These are phyloP conservation scores for Zosterops lateralis DNA, from an alignment of 2,113 vertebrate species.

Conservation along the genomic window DNA sequence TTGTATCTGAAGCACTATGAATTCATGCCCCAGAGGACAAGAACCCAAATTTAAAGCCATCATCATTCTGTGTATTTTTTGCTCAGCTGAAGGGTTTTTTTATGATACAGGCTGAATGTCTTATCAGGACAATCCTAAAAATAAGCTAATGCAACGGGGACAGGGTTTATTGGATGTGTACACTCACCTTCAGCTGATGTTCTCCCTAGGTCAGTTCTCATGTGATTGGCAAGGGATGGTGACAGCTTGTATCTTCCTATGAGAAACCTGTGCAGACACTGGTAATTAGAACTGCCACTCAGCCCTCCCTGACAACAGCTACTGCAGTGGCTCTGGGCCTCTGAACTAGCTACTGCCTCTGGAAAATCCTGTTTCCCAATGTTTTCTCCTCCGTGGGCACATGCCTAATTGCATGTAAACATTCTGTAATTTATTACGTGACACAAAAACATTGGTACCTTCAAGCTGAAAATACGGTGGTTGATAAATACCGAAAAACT, in stretches of 20 bases:
- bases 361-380: conserved; percentile 47
- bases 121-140: conserved; percentile 65
- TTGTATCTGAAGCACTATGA: conserved; percentile 25
- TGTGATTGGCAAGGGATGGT: conserved; percentile 74
- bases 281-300: conserved; percentile 80
- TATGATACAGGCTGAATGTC: conserved; percentile 38
- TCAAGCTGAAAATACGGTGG: not conserved
- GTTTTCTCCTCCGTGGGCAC: conserved; percentile 29
- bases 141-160: conserved; percentile 58
- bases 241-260: conserved; percentile 71
- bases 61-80: conserved; percentile 49
- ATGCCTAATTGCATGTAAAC: conserved; percentile 49
- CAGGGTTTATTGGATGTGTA: conserved; percentile 63
- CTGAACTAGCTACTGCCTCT: conserved; percentile 58
- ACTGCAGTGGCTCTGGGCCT: conserved; percentile 42
- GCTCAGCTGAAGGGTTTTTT: conserved; percentile 48
- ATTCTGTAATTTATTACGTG: not conserved
- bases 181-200: conserved; percentile 38
- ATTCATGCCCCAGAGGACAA: conserved; percentile 55
- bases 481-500: not conserved
- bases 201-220: conserved; percentile 69
- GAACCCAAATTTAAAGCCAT: conserved; percentile 65
- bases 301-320: conserved; percentile 47
- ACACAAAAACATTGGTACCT: conserved; percentile 24
- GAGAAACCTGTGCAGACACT: conserved; percentile 67